A percentile compares a stretch with the other conserved stretches of the same genome.
phyloP scores from a whole-genome alignment of 2,113 vertebrate genomes.

The Rhagologus leucostigma region DNA sequence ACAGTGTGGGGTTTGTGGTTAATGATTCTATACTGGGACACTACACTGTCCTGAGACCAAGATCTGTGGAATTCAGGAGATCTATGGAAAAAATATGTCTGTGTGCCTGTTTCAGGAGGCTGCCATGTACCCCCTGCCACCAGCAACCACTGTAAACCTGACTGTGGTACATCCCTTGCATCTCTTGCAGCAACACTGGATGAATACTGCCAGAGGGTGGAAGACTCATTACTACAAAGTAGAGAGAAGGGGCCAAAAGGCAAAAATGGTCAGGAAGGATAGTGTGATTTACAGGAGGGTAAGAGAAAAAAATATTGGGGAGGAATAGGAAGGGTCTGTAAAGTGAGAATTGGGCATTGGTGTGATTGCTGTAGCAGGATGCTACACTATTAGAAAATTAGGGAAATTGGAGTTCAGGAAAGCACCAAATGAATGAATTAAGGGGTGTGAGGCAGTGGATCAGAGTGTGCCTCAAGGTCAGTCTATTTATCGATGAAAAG shows the following conservation, averaged over 20 bases:
- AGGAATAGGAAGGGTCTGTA: neutral
- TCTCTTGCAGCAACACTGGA: neutral
- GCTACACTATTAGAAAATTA: neutral
- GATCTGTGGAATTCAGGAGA: neutral
- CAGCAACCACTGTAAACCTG: neutral
- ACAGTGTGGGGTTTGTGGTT: neutral
- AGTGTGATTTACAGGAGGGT: neutral
- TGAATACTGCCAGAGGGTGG: neutral
- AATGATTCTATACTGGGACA: neutral
- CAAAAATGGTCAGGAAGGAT: neutral
- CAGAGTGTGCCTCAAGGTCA: neutral
- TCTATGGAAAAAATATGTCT: neutral
- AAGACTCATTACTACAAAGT: neutral
- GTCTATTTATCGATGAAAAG: neutral
- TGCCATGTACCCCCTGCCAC: neutral
- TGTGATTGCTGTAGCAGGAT: neutral
- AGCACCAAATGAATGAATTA: neutral
- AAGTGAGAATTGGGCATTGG: neutral
- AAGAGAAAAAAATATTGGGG: neutral
- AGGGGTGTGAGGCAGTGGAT: neutral
- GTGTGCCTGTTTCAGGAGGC: neutral
- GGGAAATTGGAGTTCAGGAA: neutral
- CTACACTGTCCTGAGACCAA: neutral
- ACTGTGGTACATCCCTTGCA: neutral
- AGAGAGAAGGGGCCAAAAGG: neutral